Evolutionary conservation across 2,797 vertebrate species (phyloP).

Genomic region (Manis pentadactyla): DNA sequence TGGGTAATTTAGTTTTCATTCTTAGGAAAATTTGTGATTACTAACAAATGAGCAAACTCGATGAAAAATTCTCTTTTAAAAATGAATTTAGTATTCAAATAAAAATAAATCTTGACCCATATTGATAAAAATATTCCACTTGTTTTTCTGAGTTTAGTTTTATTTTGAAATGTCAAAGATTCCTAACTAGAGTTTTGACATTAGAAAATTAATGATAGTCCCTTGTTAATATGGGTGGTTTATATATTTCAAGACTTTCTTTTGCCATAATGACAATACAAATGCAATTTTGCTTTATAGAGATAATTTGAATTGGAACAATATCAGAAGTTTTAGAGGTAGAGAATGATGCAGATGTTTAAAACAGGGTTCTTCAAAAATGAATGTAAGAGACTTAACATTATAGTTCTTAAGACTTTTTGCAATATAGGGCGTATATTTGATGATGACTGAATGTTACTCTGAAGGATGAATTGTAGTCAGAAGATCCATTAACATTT

Average conservation of each 20-base stretch:
- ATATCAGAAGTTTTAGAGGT: conserved; percentile 39
- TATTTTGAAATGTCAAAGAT: conserved; percentile 63
- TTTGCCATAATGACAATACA: conserved; percentile 50
- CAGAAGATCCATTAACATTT: conserved; percentile 7
- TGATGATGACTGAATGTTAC: conserved; percentile 36
- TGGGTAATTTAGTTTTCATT: conserved; percentile 51
- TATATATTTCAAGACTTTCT: conserved; percentile 43
- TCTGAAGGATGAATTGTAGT: background rate
- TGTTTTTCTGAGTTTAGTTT: conserved; percentile 57
- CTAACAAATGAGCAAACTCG: background rate
- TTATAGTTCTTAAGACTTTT: conserved; percentile 55
- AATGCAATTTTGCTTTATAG: conserved; percentile 51
- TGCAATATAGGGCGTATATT: background rate
- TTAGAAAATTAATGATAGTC: conserved; percentile 37
- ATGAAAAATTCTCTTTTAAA: conserved; percentile 34
- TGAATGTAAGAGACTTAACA: background rate
- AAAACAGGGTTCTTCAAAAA: conserved; percentile 45
- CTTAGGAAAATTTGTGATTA: conserved; percentile 44
- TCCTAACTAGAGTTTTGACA: conserved; percentile 40
- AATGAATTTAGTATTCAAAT: conserved; percentile 62
- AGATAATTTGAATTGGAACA: conserved; percentile 56
- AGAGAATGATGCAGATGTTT: conserved; percentile 35
- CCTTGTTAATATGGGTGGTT: conserved; percentile 8
- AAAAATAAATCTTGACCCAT: conserved; percentile 52
- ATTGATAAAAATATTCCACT: conserved; percentile 50